Base-by-base conservation (phyloP, 2,888 invertebrate genomes). In the Plutella xylostella region DNA sequence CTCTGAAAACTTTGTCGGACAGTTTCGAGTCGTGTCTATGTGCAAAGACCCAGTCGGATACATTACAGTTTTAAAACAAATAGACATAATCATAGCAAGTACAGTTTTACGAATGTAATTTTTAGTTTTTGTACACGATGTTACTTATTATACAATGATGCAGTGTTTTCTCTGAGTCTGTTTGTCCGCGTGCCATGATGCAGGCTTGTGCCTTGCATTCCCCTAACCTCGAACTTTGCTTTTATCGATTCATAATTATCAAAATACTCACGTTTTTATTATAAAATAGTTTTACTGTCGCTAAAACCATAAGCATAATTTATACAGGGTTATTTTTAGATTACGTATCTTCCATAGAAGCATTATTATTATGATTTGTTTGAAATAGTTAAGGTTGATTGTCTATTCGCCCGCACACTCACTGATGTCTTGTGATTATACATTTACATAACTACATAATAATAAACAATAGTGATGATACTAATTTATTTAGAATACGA, bases 241-340 rank as follows among this genome's bases (percentile, higher is more conserved):
- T 75, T 60, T 74, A 22, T 43, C 43, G 19, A 43, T 72, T 69
- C 71, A 72, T 72, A 68, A 69, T 60, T 71, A 73, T 72, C 63
- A 58, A 56, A 80, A 82, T 80, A 80, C 80, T 80, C 80, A 80
- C 77, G 66, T 68, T 61, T 66, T 67, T 64, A 69, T 74, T 73
- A 65, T 68, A 57, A 61, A 74, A 74, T 80, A 78, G 74, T 66
- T 68, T 68, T 68, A 67, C 65, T 52, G 42, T 41, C 41, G 31
- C 59, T 71, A 73, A 66, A 72, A 74, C 72, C 68, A 61, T 79
- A 79, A 77, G 80, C 77, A 80, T 82, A 79, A 80, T 80, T 79
- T 80, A 78, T 80, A 79, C 82, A 80, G 82, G 80, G 80, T 80
- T 82, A 79, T 77, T 76, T 70, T 41, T 74, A 71, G 70, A 72